Evolutionary conservation across 1,140 invertebrate species (phyloP).

Genomic region (Kradibia gibbosae): DNA sequence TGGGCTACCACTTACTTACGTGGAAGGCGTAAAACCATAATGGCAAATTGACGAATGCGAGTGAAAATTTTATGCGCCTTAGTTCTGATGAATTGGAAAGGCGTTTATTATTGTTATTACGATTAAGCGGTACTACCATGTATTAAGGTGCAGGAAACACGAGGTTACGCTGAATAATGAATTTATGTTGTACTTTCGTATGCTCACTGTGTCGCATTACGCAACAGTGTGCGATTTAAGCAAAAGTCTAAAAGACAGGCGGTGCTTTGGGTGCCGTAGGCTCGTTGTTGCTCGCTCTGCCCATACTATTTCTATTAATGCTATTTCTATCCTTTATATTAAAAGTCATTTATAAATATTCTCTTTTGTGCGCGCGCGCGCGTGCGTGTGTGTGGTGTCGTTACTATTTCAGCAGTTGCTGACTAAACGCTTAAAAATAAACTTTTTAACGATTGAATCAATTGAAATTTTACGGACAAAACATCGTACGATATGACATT

Average conservation of each 20-base stretch:
- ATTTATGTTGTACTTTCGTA: conserved; percentile 17
- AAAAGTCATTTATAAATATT: background rate
- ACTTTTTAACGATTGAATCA: too few relatives aligned
- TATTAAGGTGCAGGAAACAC: conserved; percentile 3
- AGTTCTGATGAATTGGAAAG: background rate
- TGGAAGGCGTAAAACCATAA: too few relatives aligned
- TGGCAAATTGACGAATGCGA: background rate
- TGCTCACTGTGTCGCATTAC: conserved; percentile 32
- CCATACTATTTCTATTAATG: background rate
- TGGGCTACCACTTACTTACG: too few relatives aligned
- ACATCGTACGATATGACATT: too few relatives aligned
- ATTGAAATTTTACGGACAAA: too few relatives aligned
- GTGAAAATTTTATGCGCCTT: background rate
- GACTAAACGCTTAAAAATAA: too few relatives aligned
- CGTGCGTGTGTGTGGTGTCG: background rate
- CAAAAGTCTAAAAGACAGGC: conserved; percentile 19
- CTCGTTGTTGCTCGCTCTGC: background rate
- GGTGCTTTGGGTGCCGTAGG: conserved; percentile 3
- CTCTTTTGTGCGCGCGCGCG: background rate
- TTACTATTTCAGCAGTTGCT: too few relatives aligned
- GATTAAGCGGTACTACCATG: background rate
- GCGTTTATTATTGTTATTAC: conserved; percentile 12
- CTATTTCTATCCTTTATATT: conserved; percentile 20
- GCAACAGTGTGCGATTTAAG: conserved; percentile 40
- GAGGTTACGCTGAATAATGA: conserved; percentile 41